A percentile compares a stretch with the other conserved stretches of the same genome.
Evolutionary conservation across 2,113 vertebrate species (phyloP).

Genomic region (Muntiacus reevesi): DNA sequence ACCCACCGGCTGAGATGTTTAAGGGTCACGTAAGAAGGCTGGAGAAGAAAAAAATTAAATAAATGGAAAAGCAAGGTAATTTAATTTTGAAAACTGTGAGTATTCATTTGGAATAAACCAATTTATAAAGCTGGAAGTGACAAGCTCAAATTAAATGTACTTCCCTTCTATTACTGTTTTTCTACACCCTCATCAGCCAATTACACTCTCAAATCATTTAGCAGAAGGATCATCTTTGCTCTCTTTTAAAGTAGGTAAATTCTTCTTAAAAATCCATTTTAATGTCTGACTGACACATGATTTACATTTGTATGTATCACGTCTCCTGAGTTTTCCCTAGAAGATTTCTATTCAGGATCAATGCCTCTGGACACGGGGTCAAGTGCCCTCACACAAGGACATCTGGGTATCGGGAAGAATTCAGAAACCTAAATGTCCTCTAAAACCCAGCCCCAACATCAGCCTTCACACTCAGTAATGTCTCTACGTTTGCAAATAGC

Average conservation of each 20-base stretch:
- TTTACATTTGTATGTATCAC: not conserved
- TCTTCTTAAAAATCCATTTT: conserved; percentile 44
- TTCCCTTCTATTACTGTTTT: conserved; percentile 56
- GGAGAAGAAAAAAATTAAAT: conserved; percentile 16
- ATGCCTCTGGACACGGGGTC: not conserved
- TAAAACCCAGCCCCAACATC: rapidly evolving
- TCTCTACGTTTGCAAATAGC: too few relatives aligned
- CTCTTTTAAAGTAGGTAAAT: conserved; percentile 52
- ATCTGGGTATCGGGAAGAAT: rapidly evolving
- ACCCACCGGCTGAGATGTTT: not conserved
- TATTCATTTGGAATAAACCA: conserved; percentile 55
- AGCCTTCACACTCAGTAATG: not conserved
- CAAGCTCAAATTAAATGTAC: conserved; percentile 46
- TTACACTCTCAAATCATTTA: conserved; percentile 46
- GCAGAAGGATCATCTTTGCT: conserved; percentile 30
- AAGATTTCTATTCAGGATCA: not conserved
- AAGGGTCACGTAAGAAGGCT: conserved; percentile 21
- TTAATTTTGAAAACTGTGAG: conserved; percentile 60
- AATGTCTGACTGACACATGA: conserved; percentile 33
- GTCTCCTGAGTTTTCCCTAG: not conserved
- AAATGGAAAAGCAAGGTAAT: not conserved
- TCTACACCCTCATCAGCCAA: conserved; percentile 38
- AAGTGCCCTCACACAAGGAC: rapidly evolving
- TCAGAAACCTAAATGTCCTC: not conserved
- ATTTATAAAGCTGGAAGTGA: conserved; percentile 40